Base-by-base conservation (phyloP, 2,113 vertebrate species). In the Phodopus roborovskii region DNA sequence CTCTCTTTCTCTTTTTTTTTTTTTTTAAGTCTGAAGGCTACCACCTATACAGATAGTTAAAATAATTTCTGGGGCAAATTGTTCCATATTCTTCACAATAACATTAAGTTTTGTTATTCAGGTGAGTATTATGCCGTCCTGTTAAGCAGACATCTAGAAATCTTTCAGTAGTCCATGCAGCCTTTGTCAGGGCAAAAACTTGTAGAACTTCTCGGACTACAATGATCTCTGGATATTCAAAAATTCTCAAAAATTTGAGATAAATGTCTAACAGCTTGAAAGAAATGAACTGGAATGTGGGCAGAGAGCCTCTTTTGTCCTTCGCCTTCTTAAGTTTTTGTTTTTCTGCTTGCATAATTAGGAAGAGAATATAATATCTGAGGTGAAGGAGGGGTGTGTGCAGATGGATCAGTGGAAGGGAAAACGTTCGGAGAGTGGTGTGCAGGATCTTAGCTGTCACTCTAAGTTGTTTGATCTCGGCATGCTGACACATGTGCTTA, bases 21-120 rank as follows among this genome's bases (percentile, higher is more conserved):
- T 73, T 42, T 93, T 95, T 96, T 62, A 42, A 77, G 84, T 96
- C 79, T 98, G 87, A 96, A 95, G 92, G 82, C 91, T 94, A 88
- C 95, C 56, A 84, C 83, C 93, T 97, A 53, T 79, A 83, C 81
- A 87, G 58, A 70, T 91, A 92, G 92, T 96, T 94, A 92, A 95
- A 91, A 83, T 71, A 79, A 36, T 92, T 88, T 33, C 64, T 81
- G 48, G 45, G 39, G 20, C 26, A 33, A 88, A 82, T 58, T 68
- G 45, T 62, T 88, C 75, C 56, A 9, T 58, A 62, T 56, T 94
- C 94, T 48, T 79, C 88, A 82, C 19, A 83, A 53, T 58, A 56
- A 56, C 13, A 42, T 84, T 84, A 68, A 81, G 71, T 70, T 93
- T 91, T 95, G 42, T 78, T 79, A 88, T 94, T 97, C 73, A 91